phyloP scores from a whole-genome alignment of 2,888 invertebrate species.

The Copidosoma aretas region DNA sequence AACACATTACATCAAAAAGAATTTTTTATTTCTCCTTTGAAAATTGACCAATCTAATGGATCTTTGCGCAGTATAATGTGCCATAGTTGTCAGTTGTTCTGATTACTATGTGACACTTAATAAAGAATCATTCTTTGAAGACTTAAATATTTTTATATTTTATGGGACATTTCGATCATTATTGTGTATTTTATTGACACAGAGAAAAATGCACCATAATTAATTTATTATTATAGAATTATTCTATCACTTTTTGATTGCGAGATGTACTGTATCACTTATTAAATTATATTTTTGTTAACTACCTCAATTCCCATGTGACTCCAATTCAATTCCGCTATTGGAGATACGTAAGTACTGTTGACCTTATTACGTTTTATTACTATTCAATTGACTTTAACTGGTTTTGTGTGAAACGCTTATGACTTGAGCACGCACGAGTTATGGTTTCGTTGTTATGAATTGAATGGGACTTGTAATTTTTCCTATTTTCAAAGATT shows the following conservation, averaged over 20 bases:
- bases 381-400: conserved; percentile 32
- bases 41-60: conserved; percentile 13
- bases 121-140: conserved; percentile 45
- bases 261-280: conserved; percentile 22
- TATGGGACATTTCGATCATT: conserved; percentile 47
- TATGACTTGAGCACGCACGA: conserved; percentile 9
- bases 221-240: conserved; percentile 13
- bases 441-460: conserved; percentile 25
- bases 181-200: conserved; percentile 29
- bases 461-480: not conserved
- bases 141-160: conserved; percentile 35
- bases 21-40: conserved; percentile 14
- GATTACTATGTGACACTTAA: conserved; percentile 44
- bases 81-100: conserved; percentile 32
- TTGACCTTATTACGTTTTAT: conserved; percentile 15
- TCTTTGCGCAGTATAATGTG: conserved; percentile 22
- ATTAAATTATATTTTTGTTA: conserved; percentile 18
- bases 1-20: conserved; percentile 40
- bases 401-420: conserved; percentile 13
- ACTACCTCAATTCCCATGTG: conserved; percentile 28
- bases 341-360: conserved; percentile 24
- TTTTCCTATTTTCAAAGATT: too few species aligned
- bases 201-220: conserved; percentile 25
- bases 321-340: conserved; percentile 36
- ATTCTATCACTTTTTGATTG: conserved; percentile 6